Base-by-base conservation (phyloP, 35 echinoderm and acorn worm species). In the Holothuria glaberrima region DNA sequence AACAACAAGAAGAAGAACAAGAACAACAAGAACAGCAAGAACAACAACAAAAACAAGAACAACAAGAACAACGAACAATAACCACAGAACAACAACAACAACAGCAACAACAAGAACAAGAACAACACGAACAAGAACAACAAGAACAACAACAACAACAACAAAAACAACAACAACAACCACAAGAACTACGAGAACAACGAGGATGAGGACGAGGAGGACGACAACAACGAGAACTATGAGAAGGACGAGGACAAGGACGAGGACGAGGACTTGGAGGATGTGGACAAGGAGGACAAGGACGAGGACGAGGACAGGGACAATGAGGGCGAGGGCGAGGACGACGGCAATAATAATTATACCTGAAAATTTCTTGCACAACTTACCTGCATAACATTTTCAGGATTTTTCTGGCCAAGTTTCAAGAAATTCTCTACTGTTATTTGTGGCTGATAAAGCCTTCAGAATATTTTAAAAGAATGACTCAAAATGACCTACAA, bases 31-130 rank as follows among this genome's bases (percentile, higher is more conserved):
- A 59, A 59, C 12, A 21, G 21, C 58, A 59, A 59, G 58, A 59
- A 59, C 58, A 59, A 59, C 58, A 59, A 59, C 58, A 59, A 59
- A 59, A 59, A 59, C 58, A 59, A 59, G 58, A 12, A 59, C 58
- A 59, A 59, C 58, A 59, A 59, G 12, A 59, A 59, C 12, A 12
- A 59, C 58, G 21, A 59, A 12, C 12, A 59, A 12, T 13, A 59
- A 21, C 58, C 12, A 12, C 12, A 59, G 12, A 59, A 12, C 12
- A 59, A 12, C 21, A 59, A 12, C 12, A 59, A 21, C 58, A 59
- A 12, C 12, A 59, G 12, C 12, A 59, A 12, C 12, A 59, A 21
- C 12, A 59, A 12, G 21, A 59, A 21, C 21, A 59, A 12, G 21
- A 59, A 21, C 12, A 59, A 12, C 12, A n/a, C n/a, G n/a, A n/a